Base-by-base conservation (phyloP, 64 coral and sea anemone species). In the Pachyseris speciosa region DNA sequence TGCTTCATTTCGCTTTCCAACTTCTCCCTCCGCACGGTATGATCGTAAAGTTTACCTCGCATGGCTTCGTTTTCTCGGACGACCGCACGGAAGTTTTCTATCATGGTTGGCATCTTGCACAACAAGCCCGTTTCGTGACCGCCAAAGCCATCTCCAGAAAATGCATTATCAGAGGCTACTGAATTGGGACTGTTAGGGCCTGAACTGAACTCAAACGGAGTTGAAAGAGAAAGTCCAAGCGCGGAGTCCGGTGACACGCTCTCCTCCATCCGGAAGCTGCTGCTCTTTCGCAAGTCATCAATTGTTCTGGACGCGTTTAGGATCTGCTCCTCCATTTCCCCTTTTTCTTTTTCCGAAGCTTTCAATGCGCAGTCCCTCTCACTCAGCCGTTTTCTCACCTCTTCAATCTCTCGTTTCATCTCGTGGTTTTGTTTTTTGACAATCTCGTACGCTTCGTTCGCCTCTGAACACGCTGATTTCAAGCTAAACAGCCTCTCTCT, bases 401-500 rank as follows among this genome's bases (percentile, higher is more conserved):
- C n/a, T 9, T 93, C 58, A 36, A 97, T 80, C 9, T 97, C 91
- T 15, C 67, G 64, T n/a, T 83, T 80, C 37, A 97, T 79, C 11
- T 85, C 84, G 1, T 90, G n/a, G 50, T 97, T 97, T 38, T 97
- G 95, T 6, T 92, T 88, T 43, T 97, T 97, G 28, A 97, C 95
- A 20, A 97, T 97, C 47, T 93, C 91, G 28, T 97, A 97, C 0
- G 95, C 95, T 85, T 97, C 95, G 37, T 97, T 97, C 2, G 95
- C 95, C 31, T 97, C 95, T 0, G 95, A 93, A 42, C 95, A 97
- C 9, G 95, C 95, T 9, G 91, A 97, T 69, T 97, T 97, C 9
- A 97, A 61, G 39, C 92, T 97, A 9, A 93, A 93, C 4, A 97
- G 59, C 29, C 95, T 89, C 8, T 97, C 95, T 28, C 87, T 60